phyloP scores from a whole-genome alignment of 2,888 invertebrate species.

The Hemaris fuciformis region DNA sequence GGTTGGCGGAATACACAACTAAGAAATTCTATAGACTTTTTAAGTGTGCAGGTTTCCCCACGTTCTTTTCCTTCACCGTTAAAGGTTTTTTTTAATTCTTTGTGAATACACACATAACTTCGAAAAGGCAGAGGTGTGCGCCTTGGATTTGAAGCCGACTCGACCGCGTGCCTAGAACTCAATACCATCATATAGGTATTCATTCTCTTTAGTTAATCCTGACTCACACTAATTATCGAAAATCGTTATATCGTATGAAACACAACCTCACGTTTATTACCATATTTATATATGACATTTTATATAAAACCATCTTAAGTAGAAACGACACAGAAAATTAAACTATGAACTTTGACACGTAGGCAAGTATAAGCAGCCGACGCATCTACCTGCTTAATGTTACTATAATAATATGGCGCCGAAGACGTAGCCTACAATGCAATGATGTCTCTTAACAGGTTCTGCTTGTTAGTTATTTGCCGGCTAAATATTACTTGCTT shows the following conservation, averaged over 20 bases:
- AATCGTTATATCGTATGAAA: neutral
- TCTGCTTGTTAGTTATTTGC: conserved; percentile 1
- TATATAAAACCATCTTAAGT: neutral
- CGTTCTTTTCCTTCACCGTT: too few species aligned
- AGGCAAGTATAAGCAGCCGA: conserved; percentile 13
- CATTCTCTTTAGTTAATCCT: too few species aligned
- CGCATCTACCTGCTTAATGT: conserved; percentile 23
- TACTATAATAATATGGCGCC: conserved; percentile 30
- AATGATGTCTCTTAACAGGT: conserved; percentile 11
- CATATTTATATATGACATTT: conserved; percentile 2
- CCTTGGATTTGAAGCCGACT: too few species aligned
- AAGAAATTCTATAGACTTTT: too few species aligned
- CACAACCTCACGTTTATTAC: neutral
- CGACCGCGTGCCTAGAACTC: too few species aligned
- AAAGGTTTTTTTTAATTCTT: too few species aligned
- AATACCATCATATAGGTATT: too few species aligned
- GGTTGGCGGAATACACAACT: too few species aligned
- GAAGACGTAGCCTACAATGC: conserved; percentile 18
- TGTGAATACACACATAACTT: too few species aligned
- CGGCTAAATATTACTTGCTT: neutral
- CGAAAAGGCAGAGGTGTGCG: too few species aligned
- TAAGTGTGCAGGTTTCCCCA: too few species aligned
- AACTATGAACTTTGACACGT: conserved; percentile 47
- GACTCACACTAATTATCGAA: neutral
- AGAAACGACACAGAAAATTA: conserved; percentile 24